Base-by-base conservation (phyloP, 2,113 vertebrate species). In the Pungitius pungitius region DNA sequence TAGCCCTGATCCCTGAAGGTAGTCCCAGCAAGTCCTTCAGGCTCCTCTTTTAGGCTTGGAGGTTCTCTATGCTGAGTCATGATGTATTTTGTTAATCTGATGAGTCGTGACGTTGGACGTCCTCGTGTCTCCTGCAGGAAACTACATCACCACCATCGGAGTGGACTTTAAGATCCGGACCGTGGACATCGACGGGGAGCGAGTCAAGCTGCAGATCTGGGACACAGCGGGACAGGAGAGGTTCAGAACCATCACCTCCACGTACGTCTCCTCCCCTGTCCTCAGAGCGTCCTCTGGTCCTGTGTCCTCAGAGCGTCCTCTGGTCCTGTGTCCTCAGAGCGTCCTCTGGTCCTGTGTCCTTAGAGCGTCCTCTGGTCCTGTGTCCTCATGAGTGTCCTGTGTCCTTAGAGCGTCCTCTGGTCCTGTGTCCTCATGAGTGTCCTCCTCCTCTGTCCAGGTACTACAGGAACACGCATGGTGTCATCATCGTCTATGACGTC, bases 401-500 rank as follows among this genome's bases (percentile, higher is more conserved):
- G 6, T n/a, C 1, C 87, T 35, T 6, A 35, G n/a, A n/a, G n/a
- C n/a, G n/a, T n/a, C n/a, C n/a, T n/a, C n/a, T n/a, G n/a, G n/a
- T n/a, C n/a, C n/a, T n/a, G 30, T 30, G 30, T 30, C 30, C 30
- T n/a, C n/a, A n/a, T n/a, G 30, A 30, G 30, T 1, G 30, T 30
- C 33, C 33, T 35, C 6, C 33, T 1, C 42, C 20, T 30, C 0
- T 35, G 6, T n/a, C 1, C 87, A 96, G 95, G 79, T 96, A 96
- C 80, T 95, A 96, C 90, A 91, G 94, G 24, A 95, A 95, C 89
- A 95, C 95, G 0, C 95, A 96, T 43, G 95, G 95, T 0, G 95
- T 95, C 65, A 96, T 96, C 26, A 93, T 96, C 0, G 95, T 96
- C 1, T 96, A 95, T 27, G 95, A 95, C n/a, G 95, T 96, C 60